Percentiles rank a stretch among this genome's conserved stretches.
These are phyloP conservation scores for Antigone vipio DNA, from an alignment of 2,113 vertebrate genomes.

Conservation along the genomic window DNA sequence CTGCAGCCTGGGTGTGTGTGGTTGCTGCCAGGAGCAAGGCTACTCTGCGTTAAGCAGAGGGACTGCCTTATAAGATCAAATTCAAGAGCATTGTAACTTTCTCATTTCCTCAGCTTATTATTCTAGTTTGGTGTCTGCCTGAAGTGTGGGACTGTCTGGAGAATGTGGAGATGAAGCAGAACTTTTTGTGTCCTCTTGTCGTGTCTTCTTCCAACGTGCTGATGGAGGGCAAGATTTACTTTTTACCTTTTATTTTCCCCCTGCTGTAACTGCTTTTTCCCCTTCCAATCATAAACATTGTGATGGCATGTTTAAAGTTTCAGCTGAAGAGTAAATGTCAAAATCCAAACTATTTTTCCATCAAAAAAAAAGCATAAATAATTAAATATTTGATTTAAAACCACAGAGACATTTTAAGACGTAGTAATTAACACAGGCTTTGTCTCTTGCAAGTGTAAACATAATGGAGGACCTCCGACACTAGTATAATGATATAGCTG, in stretches of 20 bases:
- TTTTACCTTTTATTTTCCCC: not conserved
- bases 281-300: not conserved
- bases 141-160: not conserved
- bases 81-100: not conserved
- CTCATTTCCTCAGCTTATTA: not conserved
- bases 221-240: not conserved
- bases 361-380: not conserved
- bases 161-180: not conserved
- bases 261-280: not conserved
- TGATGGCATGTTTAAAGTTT: not conserved
- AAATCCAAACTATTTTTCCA: not conserved
- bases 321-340: not conserved
- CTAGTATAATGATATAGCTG: not conserved
- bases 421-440: not conserved
- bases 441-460: not conserved
- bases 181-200: not conserved
- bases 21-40: fast-evolving
- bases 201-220: not conserved
- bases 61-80: not conserved
- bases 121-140: not conserved
- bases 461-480: not conserved
- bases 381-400: not conserved
- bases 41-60: fast-evolving
- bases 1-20: not conserved
- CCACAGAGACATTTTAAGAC: not conserved